Evolutionary conservation across 2,113 vertebrate species (phyloP).

Genomic region (Lanius ludovicianus): DNA sequence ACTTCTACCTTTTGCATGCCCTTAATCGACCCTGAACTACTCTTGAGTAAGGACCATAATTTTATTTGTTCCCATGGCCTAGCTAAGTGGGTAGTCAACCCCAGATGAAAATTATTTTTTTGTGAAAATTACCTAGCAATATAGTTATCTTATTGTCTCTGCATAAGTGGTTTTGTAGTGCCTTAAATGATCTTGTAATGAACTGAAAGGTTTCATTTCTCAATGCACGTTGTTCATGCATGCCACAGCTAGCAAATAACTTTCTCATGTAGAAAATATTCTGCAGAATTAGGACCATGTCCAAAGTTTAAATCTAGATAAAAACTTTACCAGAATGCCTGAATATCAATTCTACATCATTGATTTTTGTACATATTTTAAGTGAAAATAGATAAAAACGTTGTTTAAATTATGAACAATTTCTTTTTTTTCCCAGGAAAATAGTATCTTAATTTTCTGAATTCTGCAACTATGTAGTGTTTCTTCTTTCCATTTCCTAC

Average conservation of each 20-base stretch:
- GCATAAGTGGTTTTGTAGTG: background rate
- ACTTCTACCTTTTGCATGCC: background rate
- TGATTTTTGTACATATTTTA: background rate
- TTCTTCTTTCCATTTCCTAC: background rate
- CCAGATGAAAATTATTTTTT: background rate
- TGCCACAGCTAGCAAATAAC: background rate
- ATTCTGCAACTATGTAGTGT: background rate
- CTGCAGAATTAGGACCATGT: background rate
- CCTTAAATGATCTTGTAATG: slow-evolving; percentile 1
- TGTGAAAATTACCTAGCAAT: background rate
- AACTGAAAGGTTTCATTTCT: slow-evolving; percentile 4
- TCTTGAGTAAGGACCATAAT: background rate
- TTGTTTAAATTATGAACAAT: background rate
- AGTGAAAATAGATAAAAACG: background rate
- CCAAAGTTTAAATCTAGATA: background rate
- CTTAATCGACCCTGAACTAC: background rate
- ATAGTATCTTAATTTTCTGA: background rate
- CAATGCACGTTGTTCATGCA: background rate
- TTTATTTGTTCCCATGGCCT: background rate
- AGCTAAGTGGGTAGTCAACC: background rate
- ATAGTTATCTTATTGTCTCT: background rate
- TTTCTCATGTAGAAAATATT: background rate
- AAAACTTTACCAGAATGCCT: background rate
- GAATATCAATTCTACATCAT: background rate
- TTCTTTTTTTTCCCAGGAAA: background rate